These are phyloP conservation scores for Ptychodera flava DNA, from an alignment of 35 echinoderm and acorn worm genomes.

Conservation along the genomic window DNA sequence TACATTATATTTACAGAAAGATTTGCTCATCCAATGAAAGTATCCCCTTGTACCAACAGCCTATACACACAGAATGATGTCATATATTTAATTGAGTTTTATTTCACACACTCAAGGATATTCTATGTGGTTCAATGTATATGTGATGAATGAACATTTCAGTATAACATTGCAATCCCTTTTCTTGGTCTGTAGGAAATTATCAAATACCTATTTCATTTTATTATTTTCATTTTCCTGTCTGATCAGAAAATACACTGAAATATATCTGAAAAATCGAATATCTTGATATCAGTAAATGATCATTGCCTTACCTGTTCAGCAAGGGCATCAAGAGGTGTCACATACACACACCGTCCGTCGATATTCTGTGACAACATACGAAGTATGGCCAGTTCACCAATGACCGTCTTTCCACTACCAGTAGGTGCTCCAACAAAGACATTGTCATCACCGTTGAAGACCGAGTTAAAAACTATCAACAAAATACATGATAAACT, in stretches of 20 bases:
- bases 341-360: conserved; percentile 91
- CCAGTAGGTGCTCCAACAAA: conserved; percentile 98
- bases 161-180: no score
- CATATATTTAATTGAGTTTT: no score
- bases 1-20: no score
- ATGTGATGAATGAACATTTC: no score
- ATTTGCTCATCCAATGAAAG: no score
- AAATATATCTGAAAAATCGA: neutral
- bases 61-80: no score
- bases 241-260: neutral
- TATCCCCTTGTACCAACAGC: no score
- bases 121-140: no score
- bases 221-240: no score
- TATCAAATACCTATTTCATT: no score
- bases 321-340: conserved; percentile 82
- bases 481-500: conserved; percentile 12
- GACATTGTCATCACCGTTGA: conserved; percentile 96
- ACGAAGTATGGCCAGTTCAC: conserved; percentile 80
- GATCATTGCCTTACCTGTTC: conserved; percentile 61
- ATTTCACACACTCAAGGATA: no score
- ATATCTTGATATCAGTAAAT: neutral
- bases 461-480: conserved; percentile 94
- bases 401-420: conserved; percentile 94
- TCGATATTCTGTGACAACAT: conserved; percentile 77
- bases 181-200: no score